Percentiles rank a stretch among this genome's conserved stretches.
These are phyloP conservation scores for Nothobranchius kuhntae DNA, from an alignment of 2,113 vertebrate genomes.

Conservation along the genomic window DNA sequence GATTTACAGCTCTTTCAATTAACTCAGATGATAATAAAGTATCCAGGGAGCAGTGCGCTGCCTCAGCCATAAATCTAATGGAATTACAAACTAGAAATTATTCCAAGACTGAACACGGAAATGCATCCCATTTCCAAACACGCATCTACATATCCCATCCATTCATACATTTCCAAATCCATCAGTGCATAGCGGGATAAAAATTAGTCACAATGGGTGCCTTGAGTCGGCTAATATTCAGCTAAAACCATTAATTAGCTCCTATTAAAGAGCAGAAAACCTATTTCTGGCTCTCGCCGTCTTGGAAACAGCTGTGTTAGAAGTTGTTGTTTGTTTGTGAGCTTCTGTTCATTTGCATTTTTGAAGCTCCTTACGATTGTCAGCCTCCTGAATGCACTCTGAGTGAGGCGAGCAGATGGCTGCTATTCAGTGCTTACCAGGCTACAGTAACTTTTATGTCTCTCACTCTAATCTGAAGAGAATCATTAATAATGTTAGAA, in stretches of 20 bases:
- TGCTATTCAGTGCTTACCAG: constrained; percentile 71
- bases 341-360: constrained; percentile 69
- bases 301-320: constrained; percentile 72
- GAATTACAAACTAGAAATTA: constrained; percentile 49
- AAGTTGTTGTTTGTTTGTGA: constrained; percentile 74
- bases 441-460: constrained; percentile 70
- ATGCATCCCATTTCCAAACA: constrained; percentile 49
- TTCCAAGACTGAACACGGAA: constrained; percentile 40
- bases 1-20: constrained; percentile 65
- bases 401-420: constrained; percentile 62
- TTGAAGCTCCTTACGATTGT: constrained; percentile 53
- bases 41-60: constrained; percentile 25
- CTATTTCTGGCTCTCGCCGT: constrained; percentile 58
- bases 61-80: constrained; percentile 56
- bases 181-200: constrained; percentile 64
- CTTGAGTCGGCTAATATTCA: constrained; percentile 69
- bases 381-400: constrained; percentile 39
- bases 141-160: constrained; percentile 51
- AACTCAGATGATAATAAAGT: constrained; percentile 44
- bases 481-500: constrained; percentile 57
- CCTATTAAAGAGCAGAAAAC: constrained; percentile 69
- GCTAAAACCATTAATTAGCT: constrained; percentile 75
- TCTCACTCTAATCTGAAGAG: constrained; percentile 48
- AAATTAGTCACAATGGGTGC: constrained; percentile 73
- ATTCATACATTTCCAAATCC: constrained; percentile 59